phyloP scores from a whole-genome alignment of 2,797 vertebrate species.

The Fundulus diaphanus region DNA sequence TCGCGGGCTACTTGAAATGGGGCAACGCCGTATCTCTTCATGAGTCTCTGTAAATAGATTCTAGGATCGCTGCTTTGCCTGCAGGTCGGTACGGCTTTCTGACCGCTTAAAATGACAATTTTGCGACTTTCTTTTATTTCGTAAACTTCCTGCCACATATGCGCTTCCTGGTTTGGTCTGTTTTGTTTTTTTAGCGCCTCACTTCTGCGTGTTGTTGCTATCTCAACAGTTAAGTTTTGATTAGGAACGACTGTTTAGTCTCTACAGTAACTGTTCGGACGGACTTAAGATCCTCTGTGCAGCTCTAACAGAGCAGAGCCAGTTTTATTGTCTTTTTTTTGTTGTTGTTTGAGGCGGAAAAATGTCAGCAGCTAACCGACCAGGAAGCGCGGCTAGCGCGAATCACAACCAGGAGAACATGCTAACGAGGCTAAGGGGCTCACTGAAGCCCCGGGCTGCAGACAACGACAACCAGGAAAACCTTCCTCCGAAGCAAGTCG shows the following conservation, averaged over 20 bases:
- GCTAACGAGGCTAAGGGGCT: conserved; percentile 62
- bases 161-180: background rate
- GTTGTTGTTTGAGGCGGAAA: conserved; percentile 10
- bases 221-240: conserved; percentile 59
- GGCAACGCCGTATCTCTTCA: conserved; percentile 49
- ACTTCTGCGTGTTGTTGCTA: conserved; percentile 41
- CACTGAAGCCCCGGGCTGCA: conserved; percentile 51
- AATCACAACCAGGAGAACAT: conserved; percentile 79
- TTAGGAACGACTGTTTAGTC: conserved; percentile 1
- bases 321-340: background rate
- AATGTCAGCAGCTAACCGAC: conserved; percentile 76
- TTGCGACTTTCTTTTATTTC: background rate
- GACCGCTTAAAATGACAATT: conserved; percentile 30
- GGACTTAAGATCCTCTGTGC: background rate
- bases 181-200: conserved; percentile 8
- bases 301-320: background rate
- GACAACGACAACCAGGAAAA: conserved; percentile 89
- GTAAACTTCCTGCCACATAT: fast-evolving
- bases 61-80: conserved; percentile 11
- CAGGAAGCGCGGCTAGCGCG: conserved; percentile 61
- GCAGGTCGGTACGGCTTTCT: conserved; percentile 26
- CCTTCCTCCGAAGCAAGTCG: conserved; percentile 71
- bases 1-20: conserved; percentile 99
- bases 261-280: background rate
- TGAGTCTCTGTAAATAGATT: conserved; percentile 42